Conservation (phyloP, 2,797 vertebrate species). For the Acomys russatus region DNA sequence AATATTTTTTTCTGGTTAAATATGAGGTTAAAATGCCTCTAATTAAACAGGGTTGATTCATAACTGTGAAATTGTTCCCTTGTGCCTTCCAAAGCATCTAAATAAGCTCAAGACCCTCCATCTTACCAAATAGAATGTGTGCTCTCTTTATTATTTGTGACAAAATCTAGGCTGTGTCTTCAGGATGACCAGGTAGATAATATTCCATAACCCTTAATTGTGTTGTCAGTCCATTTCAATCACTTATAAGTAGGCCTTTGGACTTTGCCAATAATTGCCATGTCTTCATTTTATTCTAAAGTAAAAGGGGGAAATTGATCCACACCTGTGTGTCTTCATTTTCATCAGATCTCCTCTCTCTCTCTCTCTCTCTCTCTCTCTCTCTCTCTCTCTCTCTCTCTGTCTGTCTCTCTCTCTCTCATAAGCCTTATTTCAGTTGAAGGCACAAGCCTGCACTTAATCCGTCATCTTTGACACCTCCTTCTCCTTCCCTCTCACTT, state of each 20-base stretch:
- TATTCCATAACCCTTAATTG: not conserved
- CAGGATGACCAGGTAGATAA: constrained; percentile 42
- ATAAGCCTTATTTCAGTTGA: not conserved
- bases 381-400: too few relatives aligned
- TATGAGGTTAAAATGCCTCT: constrained; percentile 33
- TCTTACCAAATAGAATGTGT: constrained; percentile 38
- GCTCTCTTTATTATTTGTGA: constrained; percentile 39
- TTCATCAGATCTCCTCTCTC: not conserved
- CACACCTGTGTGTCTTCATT: not conserved
- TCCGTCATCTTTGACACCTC: constrained; percentile 26
- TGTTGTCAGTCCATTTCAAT: constrained; percentile 64
- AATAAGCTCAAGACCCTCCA: constrained; percentile 32
- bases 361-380: too few relatives aligned
- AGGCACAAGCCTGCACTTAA: not conserved
- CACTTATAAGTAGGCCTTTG: constrained; percentile 43
- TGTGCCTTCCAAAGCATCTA: constrained; percentile 44
- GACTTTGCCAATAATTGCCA: not conserved
- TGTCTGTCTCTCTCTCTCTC: not conserved
- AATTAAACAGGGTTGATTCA: constrained; percentile 62
- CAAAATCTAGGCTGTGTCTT: constrained; percentile 58
- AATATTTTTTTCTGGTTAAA: constrained; percentile 52
- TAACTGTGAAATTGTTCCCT: not conserved
- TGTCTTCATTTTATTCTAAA: constrained; percentile 33
- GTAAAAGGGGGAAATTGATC: not conserved
- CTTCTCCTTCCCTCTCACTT: not conserved